A percentile compares a stretch with the other conserved stretches of the same genome.
Evolutionary conservation across 2,797 vertebrate genomes (phyloP).

Genomic region (Enteromius unitaeniatus): DNA sequence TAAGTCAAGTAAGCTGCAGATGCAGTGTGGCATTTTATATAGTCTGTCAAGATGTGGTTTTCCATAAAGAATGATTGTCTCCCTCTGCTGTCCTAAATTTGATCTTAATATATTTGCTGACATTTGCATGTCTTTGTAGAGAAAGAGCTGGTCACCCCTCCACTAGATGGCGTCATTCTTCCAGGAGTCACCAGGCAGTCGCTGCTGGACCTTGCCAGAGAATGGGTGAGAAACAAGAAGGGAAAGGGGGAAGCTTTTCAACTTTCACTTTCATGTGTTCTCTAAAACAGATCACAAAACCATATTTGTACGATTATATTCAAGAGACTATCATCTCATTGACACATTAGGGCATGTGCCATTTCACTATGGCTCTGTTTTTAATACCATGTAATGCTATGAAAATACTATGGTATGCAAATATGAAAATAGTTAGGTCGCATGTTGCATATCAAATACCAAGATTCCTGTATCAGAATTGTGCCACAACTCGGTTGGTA

Average conservation of each 20-base stretch:
- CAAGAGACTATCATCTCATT: background rate
- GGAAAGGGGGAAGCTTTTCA: background rate
- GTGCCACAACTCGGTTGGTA: background rate
- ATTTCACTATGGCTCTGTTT: background rate
- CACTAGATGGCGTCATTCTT: constrained; percentile 88
- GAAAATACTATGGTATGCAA: background rate
- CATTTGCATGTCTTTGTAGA: constrained; percentile 70
- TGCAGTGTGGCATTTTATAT: background rate
- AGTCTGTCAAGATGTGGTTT: background rate
- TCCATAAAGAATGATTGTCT: background rate
- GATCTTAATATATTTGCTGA: background rate
- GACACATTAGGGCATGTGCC: background rate
- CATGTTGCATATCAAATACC: background rate
- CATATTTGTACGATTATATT: background rate
- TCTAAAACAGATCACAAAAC: background rate
- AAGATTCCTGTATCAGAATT: background rate
- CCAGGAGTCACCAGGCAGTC: constrained; percentile 89
- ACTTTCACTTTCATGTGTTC: background rate
- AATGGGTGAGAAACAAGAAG: constrained; percentile 79
- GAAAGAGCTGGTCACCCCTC: constrained; percentile 85
- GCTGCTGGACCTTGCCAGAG: constrained; percentile 85
- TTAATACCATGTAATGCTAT: background rate
- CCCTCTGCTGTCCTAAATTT: constrained; percentile 19
- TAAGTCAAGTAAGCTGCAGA: background rate
- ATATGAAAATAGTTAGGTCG: background rate